Evolutionary conservation across 2,797 vertebrate genomes (phyloP), one percentile per base, ranked within the genome.

Genomic region (Hydrolagus colliei): DNA sequence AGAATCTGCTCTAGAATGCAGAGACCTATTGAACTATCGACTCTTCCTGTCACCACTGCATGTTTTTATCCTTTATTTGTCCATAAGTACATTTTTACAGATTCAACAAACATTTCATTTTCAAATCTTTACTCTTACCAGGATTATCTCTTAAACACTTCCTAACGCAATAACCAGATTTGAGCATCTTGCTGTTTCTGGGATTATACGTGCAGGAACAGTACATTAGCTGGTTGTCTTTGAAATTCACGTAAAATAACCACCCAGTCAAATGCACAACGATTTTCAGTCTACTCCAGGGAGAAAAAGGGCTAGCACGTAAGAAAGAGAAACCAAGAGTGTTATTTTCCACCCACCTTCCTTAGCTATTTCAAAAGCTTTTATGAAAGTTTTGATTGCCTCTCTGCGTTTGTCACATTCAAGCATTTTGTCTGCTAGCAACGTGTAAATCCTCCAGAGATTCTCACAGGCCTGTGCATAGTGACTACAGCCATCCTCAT

Each of bases 281-380:
- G 59, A 88, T 88, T 90, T 85, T 90, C 89, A 86, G 86, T 88
- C 88, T 78, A 86, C 89, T 89, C 90, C 72, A 86, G 90, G 89
- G 91, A 90, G 89, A 90, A 87, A 68, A 87, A 87, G 52, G 18
- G 86, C 85, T 82, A 87, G 68, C 63, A 88, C 87, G 89, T 89
- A 63, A 86, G 91, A 91, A 86, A 88, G 88, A 91, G 63, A 73
- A 85, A 87, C 75, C 32, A 85, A 91, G 90, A 89, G 86, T 35
- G 12, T 88, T 90, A 88, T 89, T 90, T 89, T 88, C 88, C 85
- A 92, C 92, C 85, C 89, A 95, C 95, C 92, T 92, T 92, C 88
- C 93, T 91, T 90, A 85, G 93, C 90, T 89, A 93, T 91, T 88
- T 93, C 89, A 77, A 91, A 92, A 89, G 95, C 95, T 91, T 95